Conservation (phyloP, 2,888 invertebrate species). For the Crocallis elinguaria region DNA sequence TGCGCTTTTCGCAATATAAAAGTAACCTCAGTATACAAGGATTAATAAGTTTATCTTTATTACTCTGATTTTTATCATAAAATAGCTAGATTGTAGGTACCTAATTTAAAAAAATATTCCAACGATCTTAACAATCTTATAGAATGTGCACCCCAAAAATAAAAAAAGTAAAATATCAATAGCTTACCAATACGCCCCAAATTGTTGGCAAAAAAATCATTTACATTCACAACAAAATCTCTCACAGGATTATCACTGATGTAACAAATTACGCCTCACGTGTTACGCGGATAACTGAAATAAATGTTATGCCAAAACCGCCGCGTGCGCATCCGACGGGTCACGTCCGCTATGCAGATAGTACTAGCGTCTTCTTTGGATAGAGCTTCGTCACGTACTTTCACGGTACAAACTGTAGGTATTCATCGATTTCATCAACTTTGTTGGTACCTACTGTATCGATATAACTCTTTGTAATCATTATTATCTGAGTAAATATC, state of each 20-base stretch:
- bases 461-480: too few relatives aligned
- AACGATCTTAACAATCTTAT: too few relatives aligned
- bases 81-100: too few relatives aligned
- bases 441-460: background rate
- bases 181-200: constrained; percentile 1
- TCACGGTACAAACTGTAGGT: constrained; percentile 31
- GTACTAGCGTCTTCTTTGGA: constrained; percentile 11
- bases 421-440: constrained; percentile 16
- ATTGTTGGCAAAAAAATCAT: background rate
- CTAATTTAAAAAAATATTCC: too few relatives aligned
- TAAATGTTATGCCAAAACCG: constrained; percentile 15
- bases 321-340: constrained; percentile 12
- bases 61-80: too few relatives aligned
- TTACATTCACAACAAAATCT: constrained; percentile 13
- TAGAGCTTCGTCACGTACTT: constrained; percentile 50
- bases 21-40: too few relatives aligned
- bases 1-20: too few relatives aligned
- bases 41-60: too few relatives aligned
- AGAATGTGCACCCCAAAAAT: too few relatives aligned
- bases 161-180: too few relatives aligned
- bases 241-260: constrained; percentile 5
- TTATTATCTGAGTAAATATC: background rate
- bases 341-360: constrained; percentile 31
- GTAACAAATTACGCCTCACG: constrained; percentile 7
- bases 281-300: constrained; percentile 27